Evolutionary conservation across 2,113 vertebrate genomes (phyloP), one percentile per base, ranked within the genome.

Genomic region (Lamprotornis superbus): DNA sequence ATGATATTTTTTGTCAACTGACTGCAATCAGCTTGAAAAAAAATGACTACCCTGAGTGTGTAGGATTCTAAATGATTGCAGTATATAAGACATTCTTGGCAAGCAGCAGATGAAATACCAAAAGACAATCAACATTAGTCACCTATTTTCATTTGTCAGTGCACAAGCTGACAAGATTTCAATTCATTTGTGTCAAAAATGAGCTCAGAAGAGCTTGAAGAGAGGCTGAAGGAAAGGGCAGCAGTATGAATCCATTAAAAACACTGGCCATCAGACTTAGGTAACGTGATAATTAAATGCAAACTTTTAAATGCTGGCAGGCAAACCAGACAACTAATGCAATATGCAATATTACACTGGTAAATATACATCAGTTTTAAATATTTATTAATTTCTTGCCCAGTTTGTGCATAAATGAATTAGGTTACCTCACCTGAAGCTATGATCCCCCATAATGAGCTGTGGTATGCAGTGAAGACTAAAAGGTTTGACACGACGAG

Each of bases 291-390:
- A 88, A 92, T 93, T 91, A 86, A 86, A 77, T 68, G 39, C n/a
- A 78, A 78, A 70, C 71, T 88, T 80, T 83, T 63, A 97, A 91
- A 79, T 3, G 8, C 70, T 96, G 93, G 76, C 90, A 92, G 76
- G 81, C 79, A 95, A 94, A 77, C 42, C 15, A 59, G 84, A 56
- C 25, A 89, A 67, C 83, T 91, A 83, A 90, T 97, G 86, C 69
- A 91, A 47, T 81, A 90, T 93, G 65, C 94, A 77, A 61, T 92
- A 95, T 92, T 95, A 88, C 71, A 82, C 86, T 94, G 60, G 93
- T 95, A 96, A 97, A 92, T 96, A 94, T 96, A 90, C 79, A 93
- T 93, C 25, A 90, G 49, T 90, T 96, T 97, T 63, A 97, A 97
- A 96, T 95, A 96, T 97, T 93, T 81, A 96, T 87, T 30, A 46